A percentile compares a stretch with the other conserved stretches of the same genome.
Conservation (phyloP, 2,888 invertebrate species). For the Lacanobia oleracea region DNA sequence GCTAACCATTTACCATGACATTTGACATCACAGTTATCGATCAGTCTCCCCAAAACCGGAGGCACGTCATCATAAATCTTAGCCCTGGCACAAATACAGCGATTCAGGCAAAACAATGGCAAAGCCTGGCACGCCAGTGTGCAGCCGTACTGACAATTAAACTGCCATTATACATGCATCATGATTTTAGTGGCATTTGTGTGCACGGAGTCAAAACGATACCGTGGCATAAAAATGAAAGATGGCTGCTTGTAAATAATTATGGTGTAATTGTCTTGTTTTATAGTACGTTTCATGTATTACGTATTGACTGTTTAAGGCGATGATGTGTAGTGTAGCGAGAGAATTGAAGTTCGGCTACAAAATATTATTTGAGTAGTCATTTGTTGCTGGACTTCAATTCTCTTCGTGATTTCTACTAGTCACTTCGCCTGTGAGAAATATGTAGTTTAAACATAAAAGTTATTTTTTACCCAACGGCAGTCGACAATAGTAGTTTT, state of each 20-base stretch:
- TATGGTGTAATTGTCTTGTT: constrained; percentile 50
- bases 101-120: constrained; percentile 27
- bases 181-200: constrained; percentile 61
- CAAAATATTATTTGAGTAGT: no score
- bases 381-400: no score
- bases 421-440: no score
- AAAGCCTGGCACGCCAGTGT: constrained; percentile 16
- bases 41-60: constrained; percentile 8
- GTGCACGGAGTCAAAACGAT: constrained; percentile 63
- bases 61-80: constrained; percentile 14
- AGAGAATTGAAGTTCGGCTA: background rate
- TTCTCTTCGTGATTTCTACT: no score
- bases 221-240: constrained; percentile 53
- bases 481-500: no score
- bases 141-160: constrained; percentile 58
- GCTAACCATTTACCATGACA: background rate
- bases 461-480: no score
- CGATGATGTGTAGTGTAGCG: constrained; percentile 9
- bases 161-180: constrained; percentile 62
- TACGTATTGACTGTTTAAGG: constrained; percentile 38
- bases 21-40: constrained; percentile 5
- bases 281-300: constrained; percentile 42
- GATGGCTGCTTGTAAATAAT: constrained; percentile 55
- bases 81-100: constrained; percentile 27
- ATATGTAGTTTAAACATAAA: no score